These are phyloP conservation scores for Automeris io DNA, from an alignment of 2,888 invertebrate species.

Conservation along the genomic window DNA sequence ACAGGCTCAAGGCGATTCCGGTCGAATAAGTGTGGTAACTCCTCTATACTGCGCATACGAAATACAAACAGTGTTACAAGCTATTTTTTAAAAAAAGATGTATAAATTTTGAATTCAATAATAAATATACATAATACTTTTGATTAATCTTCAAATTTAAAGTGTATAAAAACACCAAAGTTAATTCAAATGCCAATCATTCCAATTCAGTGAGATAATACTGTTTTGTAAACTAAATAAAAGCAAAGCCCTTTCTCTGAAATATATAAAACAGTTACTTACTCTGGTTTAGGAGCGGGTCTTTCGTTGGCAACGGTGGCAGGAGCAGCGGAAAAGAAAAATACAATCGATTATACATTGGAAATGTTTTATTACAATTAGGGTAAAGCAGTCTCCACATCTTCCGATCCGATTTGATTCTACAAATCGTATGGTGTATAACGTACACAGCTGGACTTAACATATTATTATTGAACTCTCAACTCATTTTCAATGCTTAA, in stretches of 20 bases:
- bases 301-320: conserved; percentile 65
- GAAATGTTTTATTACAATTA: background rate
- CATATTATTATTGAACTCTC: too few relatives aligned
- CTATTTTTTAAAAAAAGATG: conserved; percentile 24
- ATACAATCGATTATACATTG: conserved; percentile 46
- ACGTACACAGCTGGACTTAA: too few relatives aligned
- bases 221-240: conserved; percentile 35
- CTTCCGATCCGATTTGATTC: too few relatives aligned
- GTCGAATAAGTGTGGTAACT: too few relatives aligned
- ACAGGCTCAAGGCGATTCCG: too few relatives aligned
- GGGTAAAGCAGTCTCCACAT: too few relatives aligned
- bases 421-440: too few relatives aligned
- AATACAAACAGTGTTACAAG: conserved; percentile 54
- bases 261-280: conserved; percentile 57
- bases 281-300: conserved; percentile 82
- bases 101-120: conserved; percentile 34
- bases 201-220: conserved; percentile 40
- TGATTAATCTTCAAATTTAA: conserved; percentile 27
- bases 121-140: conserved; percentile 16
- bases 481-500: too few relatives aligned
- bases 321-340: conserved; percentile 60
- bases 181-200: conserved; percentile 51
- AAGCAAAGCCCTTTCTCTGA: conserved; percentile 55
- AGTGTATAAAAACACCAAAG: conserved; percentile 23
- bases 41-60: conserved; percentile 58